phyloP scores from a whole-genome alignment of 2,797 vertebrate genomes.

The Melanotaenia parkinsoni region DNA sequence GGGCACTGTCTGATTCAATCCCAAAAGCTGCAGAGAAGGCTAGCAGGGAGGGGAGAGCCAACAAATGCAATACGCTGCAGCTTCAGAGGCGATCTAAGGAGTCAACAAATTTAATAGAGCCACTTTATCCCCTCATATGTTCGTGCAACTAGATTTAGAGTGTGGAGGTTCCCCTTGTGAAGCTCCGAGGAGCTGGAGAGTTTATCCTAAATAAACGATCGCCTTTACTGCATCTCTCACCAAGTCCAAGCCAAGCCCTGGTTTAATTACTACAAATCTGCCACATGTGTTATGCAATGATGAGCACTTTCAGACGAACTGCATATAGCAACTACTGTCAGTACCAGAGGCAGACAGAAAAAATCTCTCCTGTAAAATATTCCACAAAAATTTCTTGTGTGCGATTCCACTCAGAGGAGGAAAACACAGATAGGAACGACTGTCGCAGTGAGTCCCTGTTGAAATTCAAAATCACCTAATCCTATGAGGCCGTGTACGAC shows the following conservation, averaged over 20 bases:
- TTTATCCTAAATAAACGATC: slow-evolving; percentile 83
- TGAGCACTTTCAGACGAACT: slow-evolving; percentile 64
- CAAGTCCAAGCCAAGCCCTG: slow-evolving; percentile 77
- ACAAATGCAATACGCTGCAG: slow-evolving; percentile 85
- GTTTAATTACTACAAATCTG: slow-evolving; percentile 86
- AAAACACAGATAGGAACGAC: slow-evolving; percentile 59
- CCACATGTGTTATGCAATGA: slow-evolving; percentile 77
- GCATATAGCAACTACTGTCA: slow-evolving; percentile 70
- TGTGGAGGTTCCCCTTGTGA: slow-evolving; percentile 70
- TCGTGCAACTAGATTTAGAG: slow-evolving; percentile 82
- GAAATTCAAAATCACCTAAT: slow-evolving; percentile 66
- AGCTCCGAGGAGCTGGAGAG: slow-evolving; percentile 69
- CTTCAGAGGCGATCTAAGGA: slow-evolving; percentile 82
- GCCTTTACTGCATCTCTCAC: slow-evolving; percentile 80
- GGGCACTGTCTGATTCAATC: slow-evolving; percentile 87
- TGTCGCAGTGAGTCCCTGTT: slow-evolving; percentile 43
- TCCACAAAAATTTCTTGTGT: slow-evolving; percentile 41
- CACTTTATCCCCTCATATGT: slow-evolving; percentile 85
- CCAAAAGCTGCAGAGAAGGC: slow-evolving; percentile 74
- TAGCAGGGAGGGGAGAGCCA: slow-evolving; percentile 80
- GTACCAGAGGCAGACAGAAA: slow-evolving; percentile 59
- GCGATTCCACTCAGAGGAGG: slow-evolving; percentile 50
- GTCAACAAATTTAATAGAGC: slow-evolving; percentile 87
- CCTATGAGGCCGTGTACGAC: slow-evolving; percentile 69
- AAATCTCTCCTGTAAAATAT: slow-evolving; percentile 59